Conservation (phyloP, 2,888 invertebrate species). For the Callyntrura sp. region DNA sequence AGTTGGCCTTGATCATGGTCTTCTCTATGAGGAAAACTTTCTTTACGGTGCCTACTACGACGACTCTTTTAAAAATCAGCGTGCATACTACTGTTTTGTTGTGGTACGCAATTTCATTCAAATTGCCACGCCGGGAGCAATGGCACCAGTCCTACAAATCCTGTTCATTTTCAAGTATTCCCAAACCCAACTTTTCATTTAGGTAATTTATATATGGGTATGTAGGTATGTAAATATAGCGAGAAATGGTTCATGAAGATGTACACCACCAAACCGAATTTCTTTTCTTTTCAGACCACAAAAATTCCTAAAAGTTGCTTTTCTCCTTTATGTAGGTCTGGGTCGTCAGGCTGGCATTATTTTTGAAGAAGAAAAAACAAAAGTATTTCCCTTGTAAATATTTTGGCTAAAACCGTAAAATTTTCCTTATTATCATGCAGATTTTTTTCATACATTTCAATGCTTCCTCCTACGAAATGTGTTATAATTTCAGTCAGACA, state of each 20-base stretch:
- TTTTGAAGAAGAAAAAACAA: neutral
- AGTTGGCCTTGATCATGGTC: slow-evolving; percentile 75
- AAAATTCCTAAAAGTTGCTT: neutral
- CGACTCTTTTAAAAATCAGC: neutral
- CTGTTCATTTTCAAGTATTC: neutral
- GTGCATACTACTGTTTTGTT: slow-evolving; percentile 22
- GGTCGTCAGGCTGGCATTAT: neutral
- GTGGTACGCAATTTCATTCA: slow-evolving; percentile 10
- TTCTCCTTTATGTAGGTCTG: slow-evolving; percentile 43
- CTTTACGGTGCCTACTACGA: slow-evolving; percentile 31
- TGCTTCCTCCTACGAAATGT: slow-evolving; percentile 1
- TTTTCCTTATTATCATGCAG: slow-evolving; percentile 47
- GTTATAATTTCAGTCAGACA: neutral
- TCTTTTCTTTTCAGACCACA: neutral
- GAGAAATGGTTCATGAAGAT: too few species aligned
- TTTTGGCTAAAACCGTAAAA: neutral
- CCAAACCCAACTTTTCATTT: neutral
- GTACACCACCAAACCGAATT: neutral
- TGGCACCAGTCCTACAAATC: slow-evolving; percentile 20
- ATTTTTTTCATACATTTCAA: slow-evolving; percentile 24
- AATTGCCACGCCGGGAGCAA: slow-evolving; percentile 16
- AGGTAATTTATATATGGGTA: neutral
- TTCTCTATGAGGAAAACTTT: slow-evolving; percentile 51
- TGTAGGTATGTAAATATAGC: too few species aligned
- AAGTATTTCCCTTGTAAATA: neutral